Percentiles rank a stretch among this genome's conserved stretches.
Evolutionary conservation across 2,113 vertebrate species (phyloP).

Genomic region (Phylloscopus whistleri): DNA sequence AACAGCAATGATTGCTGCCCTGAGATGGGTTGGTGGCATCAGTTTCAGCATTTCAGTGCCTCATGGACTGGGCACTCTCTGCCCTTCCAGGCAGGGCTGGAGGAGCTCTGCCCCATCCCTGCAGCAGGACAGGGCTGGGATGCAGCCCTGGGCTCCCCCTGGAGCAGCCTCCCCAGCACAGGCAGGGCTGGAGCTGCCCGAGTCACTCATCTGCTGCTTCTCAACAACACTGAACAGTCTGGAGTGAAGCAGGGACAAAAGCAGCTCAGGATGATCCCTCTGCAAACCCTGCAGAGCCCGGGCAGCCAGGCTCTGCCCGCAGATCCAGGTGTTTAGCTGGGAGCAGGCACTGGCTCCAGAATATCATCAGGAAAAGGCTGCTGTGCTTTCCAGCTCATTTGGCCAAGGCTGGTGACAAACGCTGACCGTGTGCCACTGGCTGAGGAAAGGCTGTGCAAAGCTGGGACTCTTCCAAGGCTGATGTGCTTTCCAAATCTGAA

Average conservation of each 20-base stretch:
- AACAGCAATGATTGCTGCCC: not conserved
- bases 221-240: not conserved
- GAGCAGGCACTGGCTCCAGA: not conserved
- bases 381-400: conserved; percentile 49
- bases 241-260: not conserved
- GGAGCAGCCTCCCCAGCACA: not conserved
- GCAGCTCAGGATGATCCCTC: not conserved
- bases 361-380: not conserved
- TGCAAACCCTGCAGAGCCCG: not conserved
- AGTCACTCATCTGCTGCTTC: not conserved
- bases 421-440: not conserved
- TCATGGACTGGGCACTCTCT: rapidly evolving
- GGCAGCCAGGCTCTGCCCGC: not conserved
- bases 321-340: conserved; percentile 8
- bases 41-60: rapidly evolving
- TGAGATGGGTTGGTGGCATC: not conserved
- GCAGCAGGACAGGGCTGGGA: not conserved
- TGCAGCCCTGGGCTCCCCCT: rapidly evolving
- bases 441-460: not conserved
- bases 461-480: conserved; percentile 21
- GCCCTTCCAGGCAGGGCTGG: rapidly evolving
- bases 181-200: not conserved
- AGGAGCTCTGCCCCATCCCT: not conserved
- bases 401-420: conserved; percentile 39
- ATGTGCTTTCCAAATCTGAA: not conserved